phyloP scores from a whole-genome alignment of 2,888 invertebrate genomes.

The Timandra comae region DNA sequence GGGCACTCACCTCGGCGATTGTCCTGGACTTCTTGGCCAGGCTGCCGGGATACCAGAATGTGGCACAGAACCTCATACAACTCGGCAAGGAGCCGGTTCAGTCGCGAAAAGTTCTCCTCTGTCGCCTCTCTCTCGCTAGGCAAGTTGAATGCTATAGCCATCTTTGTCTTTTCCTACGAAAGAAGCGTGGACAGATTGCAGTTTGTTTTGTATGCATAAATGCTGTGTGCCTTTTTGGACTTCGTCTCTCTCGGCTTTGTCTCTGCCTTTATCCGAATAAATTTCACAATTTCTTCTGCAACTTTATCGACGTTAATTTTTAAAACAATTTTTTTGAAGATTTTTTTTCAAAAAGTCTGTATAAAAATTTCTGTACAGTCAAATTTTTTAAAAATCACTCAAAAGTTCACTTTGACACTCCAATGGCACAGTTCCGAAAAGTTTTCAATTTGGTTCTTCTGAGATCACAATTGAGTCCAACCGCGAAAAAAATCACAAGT shows the following conservation, averaged over 20 bases:
- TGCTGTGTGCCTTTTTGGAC: slow-evolving; percentile 43
- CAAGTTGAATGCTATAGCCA: slow-evolving; percentile 78
- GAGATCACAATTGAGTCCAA: slow-evolving; percentile 26
- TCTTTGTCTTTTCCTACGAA: slow-evolving; percentile 71
- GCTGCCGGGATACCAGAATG: slow-evolving; percentile 72
- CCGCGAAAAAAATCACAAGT: slow-evolving; percentile 54
- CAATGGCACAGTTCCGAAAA: slow-evolving; percentile 37
- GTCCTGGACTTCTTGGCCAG: slow-evolving; percentile 67
- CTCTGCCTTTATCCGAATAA: slow-evolving; percentile 18
- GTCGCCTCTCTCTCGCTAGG: slow-evolving; percentile 75
- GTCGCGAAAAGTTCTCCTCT: slow-evolving; percentile 74
- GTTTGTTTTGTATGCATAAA: slow-evolving; percentile 71
- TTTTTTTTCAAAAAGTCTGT: slow-evolving; percentile 15
- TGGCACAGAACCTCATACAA: slow-evolving; percentile 75
- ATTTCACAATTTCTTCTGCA: slow-evolving; percentile 4
- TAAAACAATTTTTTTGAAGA: slow-evolving; percentile 6
- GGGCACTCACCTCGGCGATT: slow-evolving; percentile 74
- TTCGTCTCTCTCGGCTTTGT: slow-evolving; percentile 30
- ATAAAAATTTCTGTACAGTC: slow-evolving; percentile 25
- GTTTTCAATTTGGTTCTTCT: slow-evolving; percentile 46
- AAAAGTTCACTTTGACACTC: slow-evolving; percentile 55
- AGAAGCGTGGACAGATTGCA: slow-evolving; percentile 62
- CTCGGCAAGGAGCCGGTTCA: slow-evolving; percentile 75
- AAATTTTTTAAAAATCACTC: slow-evolving; percentile 22
- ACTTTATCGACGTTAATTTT: slow-evolving; percentile 19